Conservation (phyloP, 2,113 vertebrate species). For the Leucopternis melanops region DNA sequence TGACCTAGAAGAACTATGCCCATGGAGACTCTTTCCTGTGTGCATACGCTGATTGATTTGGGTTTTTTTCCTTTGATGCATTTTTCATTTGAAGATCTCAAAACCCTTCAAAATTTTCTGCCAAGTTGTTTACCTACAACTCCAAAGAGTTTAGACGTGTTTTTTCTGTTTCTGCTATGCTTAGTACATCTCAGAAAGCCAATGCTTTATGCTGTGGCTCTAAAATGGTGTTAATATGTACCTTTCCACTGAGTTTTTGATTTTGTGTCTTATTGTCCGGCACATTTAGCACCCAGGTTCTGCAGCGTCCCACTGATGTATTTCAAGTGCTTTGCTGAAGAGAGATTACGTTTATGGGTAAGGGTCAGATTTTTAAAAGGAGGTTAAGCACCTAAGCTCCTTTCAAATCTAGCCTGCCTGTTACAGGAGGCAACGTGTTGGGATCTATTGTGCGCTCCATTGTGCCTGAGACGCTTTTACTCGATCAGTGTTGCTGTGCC, state of each 20-base stretch:
- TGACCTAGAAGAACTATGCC: background rate
- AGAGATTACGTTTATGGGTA: background rate
- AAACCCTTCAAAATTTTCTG: background rate
- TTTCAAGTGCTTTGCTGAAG: background rate
- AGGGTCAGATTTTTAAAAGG: background rate
- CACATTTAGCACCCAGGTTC: background rate
- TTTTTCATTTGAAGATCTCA: background rate
- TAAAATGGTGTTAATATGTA: background rate
- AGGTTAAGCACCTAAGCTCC: background rate
- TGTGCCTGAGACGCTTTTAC: background rate
- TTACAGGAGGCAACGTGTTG: background rate
- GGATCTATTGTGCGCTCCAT: background rate
- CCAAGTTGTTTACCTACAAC: background rate
- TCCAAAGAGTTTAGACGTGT: background rate
- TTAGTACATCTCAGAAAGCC: background rate
- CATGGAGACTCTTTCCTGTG: no score
- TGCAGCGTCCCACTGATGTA: background rate
- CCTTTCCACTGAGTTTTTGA: background rate
- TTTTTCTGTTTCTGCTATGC: background rate
- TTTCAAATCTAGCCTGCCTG: background rate
- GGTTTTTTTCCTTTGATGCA: background rate
- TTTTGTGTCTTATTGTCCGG: background rate
- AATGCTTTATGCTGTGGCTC: background rate
- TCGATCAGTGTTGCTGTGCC: background rate
- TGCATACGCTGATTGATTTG: fast-evolving